A percentile compares a stretch with the other conserved stretches of the same genome.
phyloP scores from a whole-genome alignment of 2,113 vertebrate species.

The Melospiza melodia region DNA sequence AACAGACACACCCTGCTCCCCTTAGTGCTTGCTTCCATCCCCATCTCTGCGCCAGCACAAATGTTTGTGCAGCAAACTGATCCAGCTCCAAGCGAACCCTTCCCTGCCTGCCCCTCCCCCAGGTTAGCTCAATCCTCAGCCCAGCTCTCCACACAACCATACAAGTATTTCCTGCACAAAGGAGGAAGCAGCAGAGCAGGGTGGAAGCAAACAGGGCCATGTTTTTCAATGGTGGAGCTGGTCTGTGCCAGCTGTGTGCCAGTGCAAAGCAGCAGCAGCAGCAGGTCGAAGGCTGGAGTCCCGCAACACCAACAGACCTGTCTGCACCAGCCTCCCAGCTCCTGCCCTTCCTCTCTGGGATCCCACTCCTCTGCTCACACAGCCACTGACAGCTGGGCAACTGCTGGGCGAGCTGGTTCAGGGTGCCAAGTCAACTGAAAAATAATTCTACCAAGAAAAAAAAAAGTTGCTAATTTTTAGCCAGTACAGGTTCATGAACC shows the following conservation, averaged over 20 bases:
- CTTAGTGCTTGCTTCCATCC: constrained; percentile 46
- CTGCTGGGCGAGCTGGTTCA: rapidly evolving
- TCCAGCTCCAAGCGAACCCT: constrained; percentile 9
- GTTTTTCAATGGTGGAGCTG: constrained; percentile 44
- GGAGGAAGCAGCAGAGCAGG: constrained; percentile 21
- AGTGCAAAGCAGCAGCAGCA: background rate
- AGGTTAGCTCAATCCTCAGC: background rate
- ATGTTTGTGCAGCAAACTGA: constrained; percentile 65
- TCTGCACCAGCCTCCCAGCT: rapidly evolving
- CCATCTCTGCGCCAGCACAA: constrained; percentile 32
- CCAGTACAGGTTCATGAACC: background rate
- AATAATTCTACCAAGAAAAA: background rate
- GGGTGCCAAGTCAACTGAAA: background rate
- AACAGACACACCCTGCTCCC: constrained; percentile 41
- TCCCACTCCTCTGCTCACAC: too few species aligned
- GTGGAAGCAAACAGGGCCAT: constrained; percentile 26
- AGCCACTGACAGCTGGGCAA: background rate
- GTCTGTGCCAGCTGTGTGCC: background rate
- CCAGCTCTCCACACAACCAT: constrained; percentile 38
- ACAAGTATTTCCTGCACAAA: constrained; percentile 52
- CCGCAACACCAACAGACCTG: background rate
- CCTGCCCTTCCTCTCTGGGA: background rate
- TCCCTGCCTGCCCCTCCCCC: constrained; percentile 41
- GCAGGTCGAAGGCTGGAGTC: background rate
- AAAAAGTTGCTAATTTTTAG: background rate